Conservation (phyloP, 1,140 invertebrate genomes). For the Lepidotrigona ventralis region DNA sequence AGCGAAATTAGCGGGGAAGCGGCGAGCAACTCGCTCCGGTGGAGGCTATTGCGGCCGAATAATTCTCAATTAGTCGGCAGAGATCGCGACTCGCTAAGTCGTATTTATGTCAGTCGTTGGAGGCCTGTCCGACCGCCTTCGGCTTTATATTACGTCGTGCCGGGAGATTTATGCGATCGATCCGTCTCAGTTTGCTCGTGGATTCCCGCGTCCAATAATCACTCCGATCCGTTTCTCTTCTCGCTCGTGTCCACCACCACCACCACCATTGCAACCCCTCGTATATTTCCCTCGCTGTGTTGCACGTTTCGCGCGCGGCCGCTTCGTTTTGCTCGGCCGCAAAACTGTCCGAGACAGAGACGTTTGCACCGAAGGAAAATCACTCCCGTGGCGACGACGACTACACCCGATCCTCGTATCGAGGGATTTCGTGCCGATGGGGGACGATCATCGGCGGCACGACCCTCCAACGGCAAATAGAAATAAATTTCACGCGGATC, state of each 20-base stretch:
- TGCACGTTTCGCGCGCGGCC: too few relatives aligned
- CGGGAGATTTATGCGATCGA: slow-evolving; percentile 72
- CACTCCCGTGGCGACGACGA: slow-evolving; percentile 43
- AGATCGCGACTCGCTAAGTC: slow-evolving; percentile 70
- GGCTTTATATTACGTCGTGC: slow-evolving; percentile 70
- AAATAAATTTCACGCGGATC: slow-evolving; percentile 65
- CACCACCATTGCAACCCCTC: not conserved
- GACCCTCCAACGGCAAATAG: slow-evolving; percentile 70
- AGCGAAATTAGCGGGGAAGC: slow-evolving; percentile 54
- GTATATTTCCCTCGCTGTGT: not conserved
- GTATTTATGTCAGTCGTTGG: slow-evolving; percentile 71
- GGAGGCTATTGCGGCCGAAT: slow-evolving; percentile 68
- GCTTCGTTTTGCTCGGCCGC: too few relatives aligned
- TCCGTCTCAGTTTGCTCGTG: slow-evolving; percentile 72
- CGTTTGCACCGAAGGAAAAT: slow-evolving; percentile 50
- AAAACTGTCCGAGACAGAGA: slow-evolving; percentile 28
- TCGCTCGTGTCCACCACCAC: not conserved
- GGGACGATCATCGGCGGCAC: slow-evolving; percentile 48
- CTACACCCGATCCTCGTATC: not conserved
- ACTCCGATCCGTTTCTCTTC: slow-evolving; percentile 13
- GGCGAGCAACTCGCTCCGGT: not conserved
- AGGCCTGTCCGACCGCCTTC: slow-evolving; percentile 39
- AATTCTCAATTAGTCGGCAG: slow-evolving; percentile 73
- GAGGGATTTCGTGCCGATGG: slow-evolving; percentile 41
- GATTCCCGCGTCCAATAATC: slow-evolving; percentile 52